phyloP scores from a whole-genome alignment of 2,888 invertebrate genomes.

The Diadegma fenestrale region DNA sequence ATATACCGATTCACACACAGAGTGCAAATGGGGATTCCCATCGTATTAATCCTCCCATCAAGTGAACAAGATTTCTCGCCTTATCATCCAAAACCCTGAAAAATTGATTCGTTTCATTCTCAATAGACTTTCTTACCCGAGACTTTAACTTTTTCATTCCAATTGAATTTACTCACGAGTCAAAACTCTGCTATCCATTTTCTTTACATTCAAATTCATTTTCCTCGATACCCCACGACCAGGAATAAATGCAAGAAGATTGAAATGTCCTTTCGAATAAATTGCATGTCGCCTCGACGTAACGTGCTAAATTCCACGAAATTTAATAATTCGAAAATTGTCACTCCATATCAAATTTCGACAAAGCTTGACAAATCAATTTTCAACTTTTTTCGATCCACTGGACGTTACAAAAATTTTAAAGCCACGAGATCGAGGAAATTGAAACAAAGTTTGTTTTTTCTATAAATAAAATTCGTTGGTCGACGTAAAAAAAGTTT shows the following conservation, averaged over 20 bases:
- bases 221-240: not conserved
- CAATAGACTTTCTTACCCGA: constrained; percentile 13
- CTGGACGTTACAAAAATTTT: no score
- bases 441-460: no score
- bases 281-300: not conserved
- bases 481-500: not conserved
- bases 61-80: constrained; percentile 24
- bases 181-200: not conserved
- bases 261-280: not conserved
- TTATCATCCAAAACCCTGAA: not conserved
- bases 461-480: not conserved
- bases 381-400: no score
- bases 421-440: no score
- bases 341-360: not conserved
- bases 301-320: not conserved
- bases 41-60: constrained; percentile 38
- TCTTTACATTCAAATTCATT: not conserved
- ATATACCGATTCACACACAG: constrained; percentile 43
- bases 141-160: not conserved
- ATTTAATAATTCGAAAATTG: not conserved
- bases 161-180: not conserved
- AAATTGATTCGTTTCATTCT: constrained; percentile 16
- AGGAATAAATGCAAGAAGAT: not conserved
- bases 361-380: not conserved
- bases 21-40: constrained; percentile 41